Conservation (phyloP, 1,140 invertebrate species). For the Listronotus oregonensis region DNA sequence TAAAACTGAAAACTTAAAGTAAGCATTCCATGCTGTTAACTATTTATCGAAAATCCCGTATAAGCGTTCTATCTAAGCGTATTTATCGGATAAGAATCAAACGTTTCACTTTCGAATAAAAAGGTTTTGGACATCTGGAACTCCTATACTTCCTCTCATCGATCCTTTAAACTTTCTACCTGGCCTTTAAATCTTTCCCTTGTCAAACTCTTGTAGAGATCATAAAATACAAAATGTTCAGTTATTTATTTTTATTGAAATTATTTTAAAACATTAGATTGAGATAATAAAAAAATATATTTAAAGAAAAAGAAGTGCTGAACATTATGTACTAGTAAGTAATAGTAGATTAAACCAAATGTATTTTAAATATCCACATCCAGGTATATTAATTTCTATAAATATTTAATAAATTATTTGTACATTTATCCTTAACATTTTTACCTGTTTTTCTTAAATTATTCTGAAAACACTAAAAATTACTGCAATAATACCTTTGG, state of each 20-base stretch:
- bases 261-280: no score
- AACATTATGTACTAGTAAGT: slow-evolving; percentile 13
- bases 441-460: no score
- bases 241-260: neutral
- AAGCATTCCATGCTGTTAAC: neutral
- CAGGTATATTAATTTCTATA: no score
- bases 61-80: no score
- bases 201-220: slow-evolving; percentile 36
- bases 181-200: slow-evolving; percentile 26
- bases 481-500: no score
- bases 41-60: neutral
- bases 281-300: neutral
- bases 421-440: no score
- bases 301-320: neutral
- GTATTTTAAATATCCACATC: no score
- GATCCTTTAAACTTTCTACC: slow-evolving; percentile 8
- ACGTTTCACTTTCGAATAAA: slow-evolving; percentile 4
- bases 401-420: no score
- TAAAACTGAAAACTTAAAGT: no score
- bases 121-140: slow-evolving; percentile 49
- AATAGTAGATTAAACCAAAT: neutral
- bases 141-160: slow-evolving; percentile 44
- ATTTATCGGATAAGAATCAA: neutral
- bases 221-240: slow-evolving; percentile 20
- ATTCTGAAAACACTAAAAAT: no score